Evolutionary conservation across 1,140 invertebrate genomes (phyloP).

Genomic region (Calliphora vicina): DNA sequence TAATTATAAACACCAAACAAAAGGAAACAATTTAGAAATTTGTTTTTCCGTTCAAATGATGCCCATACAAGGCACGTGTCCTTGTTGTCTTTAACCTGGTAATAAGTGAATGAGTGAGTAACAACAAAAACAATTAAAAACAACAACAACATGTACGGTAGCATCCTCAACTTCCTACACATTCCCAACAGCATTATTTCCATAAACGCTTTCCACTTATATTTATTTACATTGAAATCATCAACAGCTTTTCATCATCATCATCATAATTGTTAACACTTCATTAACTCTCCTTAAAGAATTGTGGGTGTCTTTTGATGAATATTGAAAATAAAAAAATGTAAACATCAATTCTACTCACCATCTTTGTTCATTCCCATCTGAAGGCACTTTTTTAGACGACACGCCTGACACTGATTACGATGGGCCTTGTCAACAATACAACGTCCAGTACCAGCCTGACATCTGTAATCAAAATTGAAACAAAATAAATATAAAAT

Average conservation of each 20-base stretch:
- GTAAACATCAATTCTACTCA: constrained; percentile 67
- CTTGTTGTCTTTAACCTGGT: constrained; percentile 21
- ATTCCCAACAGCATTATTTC: neutral
- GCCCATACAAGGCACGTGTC: constrained; percentile 14
- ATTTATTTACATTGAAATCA: neutral
- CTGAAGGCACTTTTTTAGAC: constrained; percentile 96
- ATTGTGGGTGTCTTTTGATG: neutral
- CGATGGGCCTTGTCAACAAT: constrained; percentile 98
- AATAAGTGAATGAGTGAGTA: too few relatives aligned
- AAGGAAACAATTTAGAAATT: neutral
- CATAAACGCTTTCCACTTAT: too few relatives aligned
- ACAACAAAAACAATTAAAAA: constrained; percentile 26
- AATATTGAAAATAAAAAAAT: neutral
- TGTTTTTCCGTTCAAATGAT: neutral
- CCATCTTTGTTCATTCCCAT: constrained; percentile 99
- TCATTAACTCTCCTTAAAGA: neutral
- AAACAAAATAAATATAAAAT: too few relatives aligned
- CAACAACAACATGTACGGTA: neutral
- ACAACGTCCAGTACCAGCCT: constrained; percentile 94
- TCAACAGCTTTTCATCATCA: neutral
- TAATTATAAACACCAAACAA: constrained; percentile 15
- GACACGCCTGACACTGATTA: constrained; percentile 97
- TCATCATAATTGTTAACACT: neutral
- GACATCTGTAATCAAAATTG: constrained; percentile 79
- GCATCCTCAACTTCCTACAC: neutral